Percentiles rank a stretch among this genome's conserved stretches.
Conservation (phyloP, 1,140 invertebrate species). For the Lamellibrachia luymesi region DNA sequence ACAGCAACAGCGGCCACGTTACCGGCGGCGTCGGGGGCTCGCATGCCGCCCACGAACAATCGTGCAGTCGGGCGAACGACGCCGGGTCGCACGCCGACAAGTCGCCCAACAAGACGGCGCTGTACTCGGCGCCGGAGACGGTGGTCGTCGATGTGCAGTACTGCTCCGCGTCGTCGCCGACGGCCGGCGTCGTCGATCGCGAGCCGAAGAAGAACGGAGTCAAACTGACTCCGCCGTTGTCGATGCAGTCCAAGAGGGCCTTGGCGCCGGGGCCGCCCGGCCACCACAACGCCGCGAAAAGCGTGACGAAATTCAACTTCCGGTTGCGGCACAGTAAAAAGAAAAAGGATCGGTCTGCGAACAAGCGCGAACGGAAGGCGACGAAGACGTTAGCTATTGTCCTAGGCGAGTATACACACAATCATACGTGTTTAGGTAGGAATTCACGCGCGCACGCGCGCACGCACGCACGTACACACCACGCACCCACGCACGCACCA, state of each 20-base stretch:
- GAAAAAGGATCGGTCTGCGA: constrained; percentile 74
- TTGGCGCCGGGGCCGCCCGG: constrained; percentile 34
- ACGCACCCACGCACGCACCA: no score
- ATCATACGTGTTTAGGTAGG: no score
- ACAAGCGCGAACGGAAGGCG: constrained; percentile 95
- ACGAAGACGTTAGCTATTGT: constrained; percentile 99
- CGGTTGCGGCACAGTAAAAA: constrained; percentile 49
- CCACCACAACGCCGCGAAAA: constrained; percentile 40
- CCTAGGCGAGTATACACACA: constrained; percentile 72
- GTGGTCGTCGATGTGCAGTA: constrained; percentile 23
- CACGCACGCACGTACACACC: no score
- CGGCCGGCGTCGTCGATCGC: constrained; percentile 26
- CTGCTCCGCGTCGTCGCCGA: constrained; percentile 18
- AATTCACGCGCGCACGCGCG: no score
- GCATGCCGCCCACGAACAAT: constrained; percentile 66
- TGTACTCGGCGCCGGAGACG: constrained; percentile 26
- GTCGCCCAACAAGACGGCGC: not conserved
- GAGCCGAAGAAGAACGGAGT: constrained; percentile 31
- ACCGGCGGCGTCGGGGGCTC: constrained; percentile 69
- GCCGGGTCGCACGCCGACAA: constrained; percentile 75
- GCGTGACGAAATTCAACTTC: constrained; percentile 71
- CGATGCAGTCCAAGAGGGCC: constrained; percentile 12
- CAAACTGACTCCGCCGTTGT: constrained; percentile 30
- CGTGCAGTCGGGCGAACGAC: constrained; percentile 66
- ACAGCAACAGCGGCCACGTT: constrained; percentile 57